Evolutionary conservation across 2,113 vertebrate genomes (phyloP).

Genomic region (Echinops telfairi): DNA sequence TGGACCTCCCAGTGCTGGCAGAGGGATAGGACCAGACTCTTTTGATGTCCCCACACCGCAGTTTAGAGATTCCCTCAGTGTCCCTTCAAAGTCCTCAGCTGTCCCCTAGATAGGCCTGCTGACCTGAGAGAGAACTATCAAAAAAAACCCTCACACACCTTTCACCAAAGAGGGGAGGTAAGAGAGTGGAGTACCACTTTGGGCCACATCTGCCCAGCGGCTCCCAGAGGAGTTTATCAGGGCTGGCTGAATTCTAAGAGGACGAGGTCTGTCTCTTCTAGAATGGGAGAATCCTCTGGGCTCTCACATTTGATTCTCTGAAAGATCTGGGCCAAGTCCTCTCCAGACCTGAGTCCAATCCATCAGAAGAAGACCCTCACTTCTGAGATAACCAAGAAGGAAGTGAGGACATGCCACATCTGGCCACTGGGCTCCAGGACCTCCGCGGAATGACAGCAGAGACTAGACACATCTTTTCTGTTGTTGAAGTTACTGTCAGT

Average conservation of each 20-base stretch:
- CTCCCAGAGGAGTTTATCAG: background rate
- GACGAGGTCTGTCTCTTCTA: background rate
- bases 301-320: background rate
- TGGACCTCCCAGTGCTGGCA: background rate
- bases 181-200: background rate
- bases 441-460: background rate
- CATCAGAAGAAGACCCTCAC: background rate
- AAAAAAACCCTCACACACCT: background rate
- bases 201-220: background rate
- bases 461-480: background rate
- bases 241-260: background rate
- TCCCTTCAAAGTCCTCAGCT: background rate
- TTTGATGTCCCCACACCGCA: background rate
- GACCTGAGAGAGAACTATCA: background rate
- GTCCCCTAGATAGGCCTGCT: background rate
- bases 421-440: background rate
- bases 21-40: background rate
- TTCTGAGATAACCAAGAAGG: background rate
- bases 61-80: too few species aligned
- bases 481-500: background rate
- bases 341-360: background rate
- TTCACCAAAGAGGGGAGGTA: background rate
- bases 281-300: background rate
- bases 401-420: constrained; percentile 8
- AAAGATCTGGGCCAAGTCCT: background rate